Conservation (phyloP, 37 sponge, comb jelly and placozoan species). For the Spongia lamella region DNA sequence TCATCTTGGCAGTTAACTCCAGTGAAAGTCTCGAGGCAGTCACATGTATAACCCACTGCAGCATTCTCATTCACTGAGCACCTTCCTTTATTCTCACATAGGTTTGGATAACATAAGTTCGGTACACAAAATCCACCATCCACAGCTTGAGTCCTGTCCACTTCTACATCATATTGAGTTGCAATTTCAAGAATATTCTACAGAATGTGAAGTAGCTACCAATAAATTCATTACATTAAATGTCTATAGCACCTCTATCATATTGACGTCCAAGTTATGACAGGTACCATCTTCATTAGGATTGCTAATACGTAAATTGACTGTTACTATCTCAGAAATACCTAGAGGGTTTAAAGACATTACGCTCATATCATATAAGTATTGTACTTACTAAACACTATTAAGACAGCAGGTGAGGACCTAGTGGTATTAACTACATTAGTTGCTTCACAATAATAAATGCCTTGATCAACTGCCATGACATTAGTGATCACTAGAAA, state of each 20-base stretch:
- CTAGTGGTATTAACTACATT: not conserved
- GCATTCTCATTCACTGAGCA: slow-evolving; percentile 3
- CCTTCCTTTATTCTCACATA: slow-evolving; percentile 6
- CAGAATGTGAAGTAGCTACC: no score
- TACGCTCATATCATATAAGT: no score
- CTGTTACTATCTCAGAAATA: no score
- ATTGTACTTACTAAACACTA: not conserved
- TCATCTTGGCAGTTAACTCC: slow-evolving; percentile 7
- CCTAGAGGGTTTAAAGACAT: no score
- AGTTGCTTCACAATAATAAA: slow-evolving; percentile 8
- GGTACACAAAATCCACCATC: slow-evolving; percentile 3
- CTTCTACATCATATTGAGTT: not conserved
- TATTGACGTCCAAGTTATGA: no score
- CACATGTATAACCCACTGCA: slow-evolving; percentile 12
- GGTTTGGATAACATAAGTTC: slow-evolving; percentile 4
- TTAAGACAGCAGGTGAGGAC: not conserved
- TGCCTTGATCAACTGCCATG: not conserved
- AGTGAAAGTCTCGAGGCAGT: slow-evolving; percentile 6
- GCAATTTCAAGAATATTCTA: not conserved
- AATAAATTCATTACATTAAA: no score
- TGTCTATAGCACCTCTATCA: no score
- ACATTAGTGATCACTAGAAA: slow-evolving; percentile 9
- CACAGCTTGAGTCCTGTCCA: not conserved
- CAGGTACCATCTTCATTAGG: no score
- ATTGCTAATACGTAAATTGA: no score